A percentile compares a stretch with the other conserved stretches of the same genome.
These are phyloP conservation scores for Danio choprae DNA, from an alignment of 2,797 vertebrate species.

Conservation along the genomic window DNA sequence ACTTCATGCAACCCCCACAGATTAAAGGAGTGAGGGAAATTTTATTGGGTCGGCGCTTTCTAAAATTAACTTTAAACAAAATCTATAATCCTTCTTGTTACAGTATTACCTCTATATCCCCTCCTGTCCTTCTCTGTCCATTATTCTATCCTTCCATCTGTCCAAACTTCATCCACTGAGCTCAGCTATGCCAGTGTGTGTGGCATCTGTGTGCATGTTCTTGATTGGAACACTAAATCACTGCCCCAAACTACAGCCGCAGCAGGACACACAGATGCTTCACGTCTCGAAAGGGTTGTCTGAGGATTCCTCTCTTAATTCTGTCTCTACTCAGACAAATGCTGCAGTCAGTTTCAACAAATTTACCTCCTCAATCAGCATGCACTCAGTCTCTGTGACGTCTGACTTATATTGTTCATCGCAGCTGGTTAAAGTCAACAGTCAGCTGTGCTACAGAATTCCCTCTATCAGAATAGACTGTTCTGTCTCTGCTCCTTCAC, in stretches of 20 bases:
- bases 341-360: constrained; percentile 3
- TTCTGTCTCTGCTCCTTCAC: constrained; percentile 14
- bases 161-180: constrained; percentile 56
- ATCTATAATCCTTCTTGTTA: constrained; percentile 57
- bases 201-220: constrained; percentile 17
- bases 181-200: constrained; percentile 34
- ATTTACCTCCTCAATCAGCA: not conserved
- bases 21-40: not conserved
- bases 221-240: constrained; percentile 41
- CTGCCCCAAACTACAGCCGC: constrained; percentile 12
- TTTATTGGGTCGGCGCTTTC: constrained; percentile 30
- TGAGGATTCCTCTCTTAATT: constrained; percentile 13
- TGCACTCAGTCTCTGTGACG: not conserved
- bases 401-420: constrained; percentile 1
- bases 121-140: constrained; percentile 30
- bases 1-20: not conserved
- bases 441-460: constrained; percentile 10
- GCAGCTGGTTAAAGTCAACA: not conserved
- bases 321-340: not conserved
- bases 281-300: constrained; percentile 22
- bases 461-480: not conserved
- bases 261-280: constrained; percentile 21
- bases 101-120: constrained; percentile 20
- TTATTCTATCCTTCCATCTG: constrained; percentile 62
- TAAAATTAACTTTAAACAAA: constrained; percentile 50